These are phyloP conservation scores for Lapara coniferarum DNA, from an alignment of 2,888 invertebrate species.

Conservation along the genomic window DNA sequence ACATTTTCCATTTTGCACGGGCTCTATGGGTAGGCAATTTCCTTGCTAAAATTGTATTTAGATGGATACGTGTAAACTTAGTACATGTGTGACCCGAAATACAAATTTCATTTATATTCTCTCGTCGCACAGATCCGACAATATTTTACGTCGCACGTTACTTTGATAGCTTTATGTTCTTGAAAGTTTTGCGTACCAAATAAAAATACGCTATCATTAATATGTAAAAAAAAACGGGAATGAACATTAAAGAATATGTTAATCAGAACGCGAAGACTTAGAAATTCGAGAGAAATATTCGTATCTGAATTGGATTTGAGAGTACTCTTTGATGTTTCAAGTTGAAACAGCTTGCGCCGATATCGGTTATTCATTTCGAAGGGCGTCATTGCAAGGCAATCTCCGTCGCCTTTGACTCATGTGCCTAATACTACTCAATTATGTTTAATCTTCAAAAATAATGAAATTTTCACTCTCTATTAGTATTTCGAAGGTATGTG, in stretches of 20 bases:
- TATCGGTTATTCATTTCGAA: background rate
- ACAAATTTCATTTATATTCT: conserved; percentile 76
- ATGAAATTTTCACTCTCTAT: too few species aligned
- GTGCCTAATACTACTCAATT: too few species aligned
- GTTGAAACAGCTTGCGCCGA: background rate
- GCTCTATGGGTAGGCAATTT: conserved; percentile 74
- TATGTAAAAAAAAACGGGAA: conserved; percentile 28
- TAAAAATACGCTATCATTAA: conserved; percentile 41
- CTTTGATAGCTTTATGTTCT: conserved; percentile 53
- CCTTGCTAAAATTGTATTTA: conserved; percentile 80
- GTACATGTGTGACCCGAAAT: conserved; percentile 74
- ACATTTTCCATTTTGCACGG: conserved; percentile 76
- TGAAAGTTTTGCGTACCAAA: conserved; percentile 35
- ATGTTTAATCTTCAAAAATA: too few species aligned
- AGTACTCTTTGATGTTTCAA: background rate
- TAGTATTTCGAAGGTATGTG: too few species aligned
- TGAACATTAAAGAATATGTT: conserved; percentile 31
- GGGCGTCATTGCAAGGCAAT: background rate
- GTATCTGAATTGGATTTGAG: background rate
- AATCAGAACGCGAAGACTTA: conserved; percentile 21
- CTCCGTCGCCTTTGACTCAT: background rate
- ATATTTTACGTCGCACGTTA: conserved; percentile 65
- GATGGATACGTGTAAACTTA: conserved; percentile 76
- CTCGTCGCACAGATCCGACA: conserved; percentile 49
- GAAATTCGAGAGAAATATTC: conserved; percentile 6